phyloP scores from a whole-genome alignment of 2,888 invertebrate genomes.

The Peribatodes rhomboidaria region DNA sequence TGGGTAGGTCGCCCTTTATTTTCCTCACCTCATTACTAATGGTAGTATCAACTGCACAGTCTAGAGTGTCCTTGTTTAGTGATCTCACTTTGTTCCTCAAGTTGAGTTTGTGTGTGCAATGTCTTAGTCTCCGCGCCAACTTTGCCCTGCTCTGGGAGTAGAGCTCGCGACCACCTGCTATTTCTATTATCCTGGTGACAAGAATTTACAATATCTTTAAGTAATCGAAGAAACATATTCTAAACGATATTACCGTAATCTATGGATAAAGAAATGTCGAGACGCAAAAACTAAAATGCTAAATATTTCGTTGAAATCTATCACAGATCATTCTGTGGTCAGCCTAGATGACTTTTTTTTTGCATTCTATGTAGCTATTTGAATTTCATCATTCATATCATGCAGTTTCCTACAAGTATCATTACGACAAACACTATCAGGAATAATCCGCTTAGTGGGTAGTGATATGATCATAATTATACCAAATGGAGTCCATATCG shows the following conservation, averaged over 20 bases:
- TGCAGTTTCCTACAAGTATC: not conserved
- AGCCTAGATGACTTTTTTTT: not conserved
- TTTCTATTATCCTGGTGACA: conserved; percentile 83
- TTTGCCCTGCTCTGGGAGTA: conserved; percentile 94
- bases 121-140: conserved; percentile 90
- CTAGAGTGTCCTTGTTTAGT: conserved; percentile 72
- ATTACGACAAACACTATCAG: conserved; percentile 9
- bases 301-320: not conserved
- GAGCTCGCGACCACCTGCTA: conserved; percentile 94
- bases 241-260: not conserved
- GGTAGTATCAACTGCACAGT: conserved; percentile 72
- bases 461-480: conserved; percentile 31
- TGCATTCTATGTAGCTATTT: not conserved
- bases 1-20: not conserved
- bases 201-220: not conserved
- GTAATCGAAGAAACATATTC: not conserved
- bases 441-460: conserved; percentile 13
- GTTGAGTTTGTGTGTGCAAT: conserved; percentile 82
- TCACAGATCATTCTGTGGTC: not conserved
- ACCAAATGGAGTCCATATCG: conserved; percentile 27
- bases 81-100: conserved; percentile 79
- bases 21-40: conserved; percentile 73
- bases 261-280: not conserved
- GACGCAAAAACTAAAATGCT: not conserved
- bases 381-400: not conserved